phyloP scores from a whole-genome alignment of 2,888 invertebrate genomes.

The Volucella bombylans region DNA sequence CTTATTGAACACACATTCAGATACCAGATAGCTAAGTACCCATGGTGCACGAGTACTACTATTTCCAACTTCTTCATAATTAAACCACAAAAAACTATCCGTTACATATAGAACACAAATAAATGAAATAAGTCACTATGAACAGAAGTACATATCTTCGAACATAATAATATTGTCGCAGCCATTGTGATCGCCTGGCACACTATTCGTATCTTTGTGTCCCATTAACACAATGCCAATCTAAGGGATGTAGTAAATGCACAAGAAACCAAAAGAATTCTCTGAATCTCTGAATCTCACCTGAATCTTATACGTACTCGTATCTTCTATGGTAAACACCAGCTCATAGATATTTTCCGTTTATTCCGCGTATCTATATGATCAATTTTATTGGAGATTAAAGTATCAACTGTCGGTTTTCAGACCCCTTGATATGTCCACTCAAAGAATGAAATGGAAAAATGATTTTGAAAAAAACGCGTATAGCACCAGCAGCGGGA shows the following conservation, averaged over 20 bases:
- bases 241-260: slow-evolving; percentile 63
- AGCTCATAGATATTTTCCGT: background rate
- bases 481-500: slow-evolving; percentile 16
- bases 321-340: background rate
- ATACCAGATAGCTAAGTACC: background rate
- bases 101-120: slow-evolving; percentile 46
- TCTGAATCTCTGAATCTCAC: slow-evolving; percentile 43
- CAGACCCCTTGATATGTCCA: background rate
- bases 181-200: slow-evolving; percentile 38
- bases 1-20: slow-evolving; percentile 16
- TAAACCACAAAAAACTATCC: slow-evolving; percentile 64
- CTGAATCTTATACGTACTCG: slow-evolving; percentile 10
- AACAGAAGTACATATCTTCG: background rate
- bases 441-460: background rate
- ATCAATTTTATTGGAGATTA: background rate
- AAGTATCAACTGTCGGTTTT: slow-evolving; percentile 9
- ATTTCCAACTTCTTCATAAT: slow-evolving; percentile 1
- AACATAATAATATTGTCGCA: slow-evolving; percentile 11
- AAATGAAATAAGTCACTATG: background rate
- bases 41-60: too few relatives aligned
- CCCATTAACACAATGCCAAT: slow-evolving; percentile 66
- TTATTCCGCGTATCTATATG: background rate
- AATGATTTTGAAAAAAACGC: background rate
- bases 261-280: slow-evolving; percentile 9
- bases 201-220: slow-evolving; percentile 31